Evolutionary conservation across 2,113 vertebrate species (phyloP), one percentile per base, ranked within the genome.

Genomic region (Boulengeromyrus knoepffleri): DNA sequence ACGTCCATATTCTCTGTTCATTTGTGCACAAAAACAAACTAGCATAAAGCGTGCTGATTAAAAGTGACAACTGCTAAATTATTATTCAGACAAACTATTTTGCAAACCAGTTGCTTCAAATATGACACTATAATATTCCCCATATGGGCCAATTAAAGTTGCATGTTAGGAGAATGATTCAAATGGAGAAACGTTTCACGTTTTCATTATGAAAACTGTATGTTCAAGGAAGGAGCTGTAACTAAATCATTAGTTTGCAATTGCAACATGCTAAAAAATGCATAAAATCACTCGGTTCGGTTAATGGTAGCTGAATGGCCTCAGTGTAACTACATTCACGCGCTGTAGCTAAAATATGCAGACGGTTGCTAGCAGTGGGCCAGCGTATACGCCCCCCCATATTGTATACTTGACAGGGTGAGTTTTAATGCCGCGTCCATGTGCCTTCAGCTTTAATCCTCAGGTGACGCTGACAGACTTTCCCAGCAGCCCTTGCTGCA

Each of bases 401-500:
- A 85, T 46, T 85, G 80, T 17, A 42, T 87, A 6, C 15, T 88
- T 62, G 39, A 62, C 39, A 88, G 36, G 2, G 13, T 27, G n/a
- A 56, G 49, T 42, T 58, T 62, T 88, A 88, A 39, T 49, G 42
- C 49, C 7, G 31, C 15, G 1, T 87, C 58, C 56, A 31, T 46
- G 56, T 10, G 27, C 66, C n/a, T 87, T 58, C 46, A 19, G 88
- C 95, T 96, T 96, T 0, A 12, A 87, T 83, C 53, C 84, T 93
- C 93, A 86, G 91, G 89, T 58, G 56, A 92, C 91, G 1, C 10
- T 1, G 89, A 70, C 93, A 46, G 93, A 89, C 87, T 90, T 91
- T 87, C 1, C 42, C 47, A 87, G 46, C 42, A 93, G n/a, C 21
- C 97, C 97, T 89, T 90, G 91, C 93, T 99, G 98, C 93, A 92